Base-by-base conservation (phyloP, 1,140 invertebrate species). In the Trypoxylus dichotomus region DNA sequence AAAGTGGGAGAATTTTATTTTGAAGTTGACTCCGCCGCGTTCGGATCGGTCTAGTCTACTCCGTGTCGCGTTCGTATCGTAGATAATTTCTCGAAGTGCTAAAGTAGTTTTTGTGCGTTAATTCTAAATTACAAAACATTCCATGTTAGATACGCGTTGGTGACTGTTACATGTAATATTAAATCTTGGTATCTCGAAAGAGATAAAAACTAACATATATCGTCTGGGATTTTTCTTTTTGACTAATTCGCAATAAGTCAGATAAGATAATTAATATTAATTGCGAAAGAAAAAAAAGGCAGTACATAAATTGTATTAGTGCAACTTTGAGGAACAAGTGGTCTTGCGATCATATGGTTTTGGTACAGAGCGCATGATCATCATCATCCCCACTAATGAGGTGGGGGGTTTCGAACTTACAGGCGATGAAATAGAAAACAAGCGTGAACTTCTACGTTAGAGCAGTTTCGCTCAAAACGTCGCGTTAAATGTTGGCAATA, bases 341-440 rank as follows among this genome's bases (percentile, higher is more conserved):
- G 60, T 68, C 27, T n/a, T n/a, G 27, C 24, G 60, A 29, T 68
- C 27, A 68, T 68, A 68, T 68, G 60, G 21, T 25, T 29, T 8
- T 68, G 21, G 60, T 15, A 8, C 60, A 68, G 60, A 25, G 60
- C 60, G 60, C 60, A 68, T 68, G 60, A 68, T 68, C 60, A 8
- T 32, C n/a, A n/a, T n/a, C n/a, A 27, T 68, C 60, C 60, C 60
- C 60, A 68, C 60, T 68, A 68, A 68, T 15, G 7, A 24, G 6
- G 60, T 27, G 60, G 60, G 60, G 60, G 25, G 60, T 6, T 29
- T 68, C 21, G 60, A n/a, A 68, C 1, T 24, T 68, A 19, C 47
- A 21, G n/a, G 60, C 60, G 60, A 68, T 68, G 60, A 24, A 68
- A 68, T 68, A 68, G 60, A 68, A 68, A 68, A 68, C 60, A 68